Evolutionary conservation across 2,888 invertebrate genomes (phyloP), one percentile per base, ranked within the genome.

Genomic region (Leucophenga maculata): DNA sequence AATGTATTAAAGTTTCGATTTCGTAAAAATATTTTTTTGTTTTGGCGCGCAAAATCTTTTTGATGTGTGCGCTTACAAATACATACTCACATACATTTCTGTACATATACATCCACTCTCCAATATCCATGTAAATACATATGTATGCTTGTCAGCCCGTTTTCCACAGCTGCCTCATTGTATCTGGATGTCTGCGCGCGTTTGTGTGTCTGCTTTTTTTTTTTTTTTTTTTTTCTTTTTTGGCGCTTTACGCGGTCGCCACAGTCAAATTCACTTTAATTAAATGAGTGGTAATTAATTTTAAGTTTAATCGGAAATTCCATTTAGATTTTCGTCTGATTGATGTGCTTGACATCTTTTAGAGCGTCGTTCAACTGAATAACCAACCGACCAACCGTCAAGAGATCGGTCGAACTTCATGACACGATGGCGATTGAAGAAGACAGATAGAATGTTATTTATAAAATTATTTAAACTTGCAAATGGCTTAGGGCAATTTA

Each of bases 281-380:
- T 87, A 87, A 87, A 87, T 85, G 86, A 84, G 85, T 72, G 79
- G 80, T 83, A 87, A 87, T 87, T 87, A 87, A 87, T 87, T 87
- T 87, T 78, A 85, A 87, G 79, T 87, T 87, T 87, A 87, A 86
- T 87, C 86, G 83, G 85, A 86, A 87, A 86, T 86, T 86, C 86
- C 85, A 84, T 85, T 85, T 86, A 85, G 84, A 85, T 85, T 86
- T 82, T 70, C 77, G 73, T 72, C 80, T 85, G 85, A 85, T 82
- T 84, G 86, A 86, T 86, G 81, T 78, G 78, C 75, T 80, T 79
- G 86, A 85, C 86, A 80, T 82, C 79, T 73, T 74, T 64, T 50
- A 71, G 70, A 65, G 39, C 65, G 54, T 65, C 39, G 39, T 26
- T n/a, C 26, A 64, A 50, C 50, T 52, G 78, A 77, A 76, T 74